These are phyloP conservation scores for Nannoperca australis DNA, from an alignment of 2,797 vertebrate species.

Conservation along the genomic window DNA sequence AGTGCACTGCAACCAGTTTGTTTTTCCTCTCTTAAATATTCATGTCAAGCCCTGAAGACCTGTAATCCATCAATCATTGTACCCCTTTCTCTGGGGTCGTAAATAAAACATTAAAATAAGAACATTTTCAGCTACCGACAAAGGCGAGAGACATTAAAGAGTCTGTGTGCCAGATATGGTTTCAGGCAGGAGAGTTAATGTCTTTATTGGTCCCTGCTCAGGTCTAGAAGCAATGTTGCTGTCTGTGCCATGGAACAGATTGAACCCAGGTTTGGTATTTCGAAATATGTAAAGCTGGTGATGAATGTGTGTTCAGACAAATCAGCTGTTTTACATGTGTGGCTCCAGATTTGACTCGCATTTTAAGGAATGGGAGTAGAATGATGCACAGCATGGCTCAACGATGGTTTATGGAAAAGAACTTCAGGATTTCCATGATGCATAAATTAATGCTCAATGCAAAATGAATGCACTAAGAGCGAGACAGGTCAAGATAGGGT, in stretches of 20 bases:
- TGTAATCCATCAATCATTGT: constrained; percentile 52
- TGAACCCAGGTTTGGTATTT: constrained; percentile 47
- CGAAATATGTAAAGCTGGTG: constrained; percentile 17
- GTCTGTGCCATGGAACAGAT: constrained; percentile 44
- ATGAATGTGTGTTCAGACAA: constrained; percentile 60
- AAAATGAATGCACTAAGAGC: neutral
- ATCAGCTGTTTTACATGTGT: constrained; percentile 77
- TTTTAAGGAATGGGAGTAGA: constrained; percentile 29
- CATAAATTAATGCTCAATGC: constrained; percentile 35
- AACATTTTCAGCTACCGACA: constrained; percentile 36
- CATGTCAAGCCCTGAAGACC: constrained; percentile 39
- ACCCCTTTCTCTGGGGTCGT: constrained; percentile 45
- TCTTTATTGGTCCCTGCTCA: constrained; percentile 34
- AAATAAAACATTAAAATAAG: constrained; percentile 60
- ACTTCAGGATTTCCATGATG: constrained; percentile 47
- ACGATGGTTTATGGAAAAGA: constrained; percentile 67
- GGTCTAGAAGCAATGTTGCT: constrained; percentile 56
- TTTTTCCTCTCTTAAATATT: constrained; percentile 59
- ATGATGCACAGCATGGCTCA: constrained; percentile 33
- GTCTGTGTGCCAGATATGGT: constrained; percentile 27
- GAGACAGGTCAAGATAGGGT: neutral
- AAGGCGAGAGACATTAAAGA: constrained; percentile 1
- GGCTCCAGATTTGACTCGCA: constrained; percentile 59
- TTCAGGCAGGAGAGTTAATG: constrained; percentile 14
- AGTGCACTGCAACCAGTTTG: constrained; percentile 22